phyloP scores from a whole-genome alignment of 2,113 vertebrate genomes.

The Morone saxatilis region DNA sequence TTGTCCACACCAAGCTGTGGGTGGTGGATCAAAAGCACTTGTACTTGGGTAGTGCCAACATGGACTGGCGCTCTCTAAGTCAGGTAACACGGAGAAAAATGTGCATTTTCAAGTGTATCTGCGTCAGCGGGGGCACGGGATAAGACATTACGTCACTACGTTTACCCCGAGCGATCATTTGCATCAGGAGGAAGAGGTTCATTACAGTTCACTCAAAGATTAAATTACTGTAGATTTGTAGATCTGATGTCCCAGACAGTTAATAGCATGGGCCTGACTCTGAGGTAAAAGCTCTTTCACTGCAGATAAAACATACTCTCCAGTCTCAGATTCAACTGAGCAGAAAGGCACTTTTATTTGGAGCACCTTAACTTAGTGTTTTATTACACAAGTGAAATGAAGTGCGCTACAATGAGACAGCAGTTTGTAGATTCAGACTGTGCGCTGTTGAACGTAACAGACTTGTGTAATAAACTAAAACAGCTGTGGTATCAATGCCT shows the following conservation, averaged over 20 bases:
- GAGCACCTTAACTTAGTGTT: background rate
- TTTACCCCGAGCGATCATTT: background rate
- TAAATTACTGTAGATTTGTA: conserved; percentile 1
- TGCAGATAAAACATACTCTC: background rate
- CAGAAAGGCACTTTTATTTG: background rate
- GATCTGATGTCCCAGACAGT: background rate
- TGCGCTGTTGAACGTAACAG: background rate
- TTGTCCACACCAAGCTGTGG: conserved; percentile 88
- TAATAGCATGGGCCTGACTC: background rate
- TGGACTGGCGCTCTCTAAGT: conserved; percentile 89
- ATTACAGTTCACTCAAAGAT: background rate
- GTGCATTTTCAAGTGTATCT: background rate
- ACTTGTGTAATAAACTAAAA: background rate
- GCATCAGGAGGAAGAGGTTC: background rate
- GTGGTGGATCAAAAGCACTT: conserved; percentile 85
- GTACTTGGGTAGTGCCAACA: conserved; percentile 89
- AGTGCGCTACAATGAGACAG: background rate
- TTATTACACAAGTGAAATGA: background rate
- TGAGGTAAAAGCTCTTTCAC: background rate
- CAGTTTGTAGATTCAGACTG: background rate
- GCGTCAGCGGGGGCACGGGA: background rate
- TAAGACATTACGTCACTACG: no score
- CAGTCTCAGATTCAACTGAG: background rate
- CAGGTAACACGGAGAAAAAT: conserved; percentile 74
- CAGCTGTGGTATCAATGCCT: background rate